Evolutionary conservation across 2,797 vertebrate species (phyloP), one percentile per base, ranked within the genome.

Genomic region (Neomorphus geoffroyi): DNA sequence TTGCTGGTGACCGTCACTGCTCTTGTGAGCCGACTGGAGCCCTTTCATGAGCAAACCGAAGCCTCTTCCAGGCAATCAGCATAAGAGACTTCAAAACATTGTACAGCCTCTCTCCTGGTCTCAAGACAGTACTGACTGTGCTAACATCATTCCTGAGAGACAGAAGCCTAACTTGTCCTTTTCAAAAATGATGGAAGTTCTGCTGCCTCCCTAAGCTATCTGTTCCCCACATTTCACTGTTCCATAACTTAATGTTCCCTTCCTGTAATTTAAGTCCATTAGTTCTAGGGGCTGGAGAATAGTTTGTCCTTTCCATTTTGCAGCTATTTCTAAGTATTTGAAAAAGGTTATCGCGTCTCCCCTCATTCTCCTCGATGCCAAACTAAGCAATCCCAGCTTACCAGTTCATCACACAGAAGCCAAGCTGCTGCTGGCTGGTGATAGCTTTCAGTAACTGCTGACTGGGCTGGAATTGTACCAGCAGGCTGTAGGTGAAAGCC

Each of bases 391-490:
- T 88, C 83, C 67, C 67, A 92, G 64, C 48, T 67, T 90, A 71
- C 62, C 37, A 93, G 78, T 48, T 77, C 88, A 92, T 91, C 92
- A 90, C 26, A 41, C 13, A 80, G 64, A 88, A 88, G 78, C 57
- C 86, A 90, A 60, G 46, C 61, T 89, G 57, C 93, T 95, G 90
- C 83, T 82, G 65, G 57, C 74, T 46, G 37, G 67, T 62, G 90
- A 96, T 84, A 93, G 71, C 93, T 85, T 80, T 91, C 90, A 74
- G 67, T 19, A 80, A 88, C 41, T 95, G 92, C 92, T 96, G 92
- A 91, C 90, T 66, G 28, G 74, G 66, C 87, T 87, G 89, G 74
- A 90, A 90, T 88, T 86, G 50, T 69, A 94, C 77, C 80, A 95
- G 86, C 65, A 95, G 57, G 43, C 50, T 58, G 24, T 35, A 85